Base-by-base conservation (phyloP, 2,113 vertebrate species). In the Pelusios castaneus region DNA sequence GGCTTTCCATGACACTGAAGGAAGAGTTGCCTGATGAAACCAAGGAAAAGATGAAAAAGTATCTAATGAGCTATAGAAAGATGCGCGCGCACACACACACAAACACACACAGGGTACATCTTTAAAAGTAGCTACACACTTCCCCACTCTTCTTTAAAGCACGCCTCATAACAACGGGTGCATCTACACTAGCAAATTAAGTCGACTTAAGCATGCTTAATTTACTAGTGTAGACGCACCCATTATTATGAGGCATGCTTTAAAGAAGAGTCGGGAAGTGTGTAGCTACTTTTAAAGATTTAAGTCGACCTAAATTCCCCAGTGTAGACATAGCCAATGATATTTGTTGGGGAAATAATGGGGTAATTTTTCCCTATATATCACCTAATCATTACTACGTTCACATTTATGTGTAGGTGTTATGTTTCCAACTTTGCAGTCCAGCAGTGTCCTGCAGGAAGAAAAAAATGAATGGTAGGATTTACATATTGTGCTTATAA, bases 401-500 rank as follows among this genome's bases (percentile, higher is more conserved):
- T 97, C 94, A 94, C 70, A 89, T 96, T 96, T 94, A 90, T 96
- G 87, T 96, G 97, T 97, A 95, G 84, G 89, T 96, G 89, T 73
- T 97, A 56, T 91, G 84, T 95, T 97, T 97, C 95, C 95, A 96
- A 92, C 92, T 97, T 97, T 97, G 92, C 95, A 96, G 73, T 43
- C 78, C 16, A 84, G 38, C n/a, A 63, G 49, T 93, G 92, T 88
- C 96, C 91, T 90, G 91, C 88, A 96, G 56, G 73, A 97, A 97
- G 52, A 93, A 86, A 90, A n/a, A 93, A 88, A 80, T 52, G 58
- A 90, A 55, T 41, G 38, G 78, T 22, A 29, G 34, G 83, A 98
- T 97, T 97, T 97, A 95, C 90, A 94, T 97, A 95, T 73, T 87
- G 78, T 81, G 34, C 56, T 96, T 80, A 88, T 84, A 85, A 96